Base-by-base conservation (phyloP, 2,888 invertebrate species). In the Nudaria mundana region DNA sequence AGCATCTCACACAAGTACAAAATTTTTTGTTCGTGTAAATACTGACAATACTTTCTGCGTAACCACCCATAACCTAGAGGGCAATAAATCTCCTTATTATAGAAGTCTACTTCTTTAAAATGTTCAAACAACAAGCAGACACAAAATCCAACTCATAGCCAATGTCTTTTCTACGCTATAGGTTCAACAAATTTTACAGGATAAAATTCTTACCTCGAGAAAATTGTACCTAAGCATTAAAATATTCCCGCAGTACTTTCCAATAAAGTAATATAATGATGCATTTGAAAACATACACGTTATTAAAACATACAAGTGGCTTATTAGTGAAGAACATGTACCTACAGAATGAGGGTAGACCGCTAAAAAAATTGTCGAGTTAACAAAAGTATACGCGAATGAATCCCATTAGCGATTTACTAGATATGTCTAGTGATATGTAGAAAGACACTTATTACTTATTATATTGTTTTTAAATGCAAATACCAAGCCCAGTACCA, bases 241-340 rank as follows among this genome's bases (percentile, higher is more conserved):
- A 49, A 54, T 31, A 43, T 38, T 36, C 36, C 20, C 35, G 4
- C 14, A 32, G 32, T 31, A 42, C n/a, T n/a, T n/a, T n/a, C 47
- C 57, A 31, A 63, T 60, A 28, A 28, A n/a, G 28, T 14, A 57
- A 59, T 51, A 57, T 60, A 59, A 69, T 59, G 57, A 56, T 60
- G 56, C 52, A 52, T 35, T 39, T 25, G 12, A 38, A 31, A 53
- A 63, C 58, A 59, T 53, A 59, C 48, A 41, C 55, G 48, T 66
- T 63, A 63, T 66, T 63, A 66, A 63, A 63, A 60, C 49, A 48
- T 61, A 82, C 84, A 82, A 84, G 84, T 75, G 69, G 71, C 85
- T 82, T 84, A 79, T 84, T 84, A 84, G 76, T 64, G 64, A 52
- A 55, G 56, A 66, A 79, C 78, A 68, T 68, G 77, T 49, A 40